phyloP scores from a whole-genome alignment of 2,888 invertebrate species.

The Lacanobia wlatinum region DNA sequence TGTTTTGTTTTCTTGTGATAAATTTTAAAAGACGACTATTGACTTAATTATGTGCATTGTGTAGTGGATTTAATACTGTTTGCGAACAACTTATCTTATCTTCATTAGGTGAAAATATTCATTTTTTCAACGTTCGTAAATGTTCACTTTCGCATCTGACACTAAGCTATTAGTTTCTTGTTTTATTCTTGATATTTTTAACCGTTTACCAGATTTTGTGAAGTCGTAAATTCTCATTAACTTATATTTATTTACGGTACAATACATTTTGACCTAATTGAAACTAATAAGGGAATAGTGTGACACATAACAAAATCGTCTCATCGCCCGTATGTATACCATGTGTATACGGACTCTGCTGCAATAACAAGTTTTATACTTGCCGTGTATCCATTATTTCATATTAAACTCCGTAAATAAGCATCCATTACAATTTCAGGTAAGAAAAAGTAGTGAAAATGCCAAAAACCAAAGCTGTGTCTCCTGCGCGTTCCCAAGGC shows the following conservation, averaged over 20 bases:
- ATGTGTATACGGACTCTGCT: not conserved
- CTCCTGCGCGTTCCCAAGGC: conserved; percentile 81
- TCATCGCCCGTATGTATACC: not conserved
- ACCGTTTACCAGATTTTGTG: not conserved
- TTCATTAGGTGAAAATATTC: not conserved
- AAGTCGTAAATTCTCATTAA: not conserved
- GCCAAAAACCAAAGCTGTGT: conserved; percentile 76
- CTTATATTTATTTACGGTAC: not conserved
- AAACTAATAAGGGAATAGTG: not conserved
- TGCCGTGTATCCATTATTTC: not conserved
- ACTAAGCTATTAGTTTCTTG: not conserved
- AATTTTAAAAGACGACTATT: not conserved
- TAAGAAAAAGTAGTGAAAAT: conserved; percentile 52
- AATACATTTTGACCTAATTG: too few species aligned
- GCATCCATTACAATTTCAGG: conserved; percentile 30
- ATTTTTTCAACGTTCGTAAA: not conserved
- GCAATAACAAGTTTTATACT: not conserved
- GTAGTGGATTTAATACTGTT: conserved; percentile 7
- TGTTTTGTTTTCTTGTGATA: conserved; percentile 38
- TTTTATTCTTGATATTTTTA: not conserved
- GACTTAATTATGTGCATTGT: not conserved
- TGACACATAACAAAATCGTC: not conserved
- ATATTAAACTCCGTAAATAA: not conserved
- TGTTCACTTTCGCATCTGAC: not conserved
- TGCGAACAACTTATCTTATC: not conserved